Percentiles rank a stretch among this genome's conserved stretches.
phyloP scores from a whole-genome alignment of 2,113 vertebrate genomes.

The Phalacrocorax carbo region DNA sequence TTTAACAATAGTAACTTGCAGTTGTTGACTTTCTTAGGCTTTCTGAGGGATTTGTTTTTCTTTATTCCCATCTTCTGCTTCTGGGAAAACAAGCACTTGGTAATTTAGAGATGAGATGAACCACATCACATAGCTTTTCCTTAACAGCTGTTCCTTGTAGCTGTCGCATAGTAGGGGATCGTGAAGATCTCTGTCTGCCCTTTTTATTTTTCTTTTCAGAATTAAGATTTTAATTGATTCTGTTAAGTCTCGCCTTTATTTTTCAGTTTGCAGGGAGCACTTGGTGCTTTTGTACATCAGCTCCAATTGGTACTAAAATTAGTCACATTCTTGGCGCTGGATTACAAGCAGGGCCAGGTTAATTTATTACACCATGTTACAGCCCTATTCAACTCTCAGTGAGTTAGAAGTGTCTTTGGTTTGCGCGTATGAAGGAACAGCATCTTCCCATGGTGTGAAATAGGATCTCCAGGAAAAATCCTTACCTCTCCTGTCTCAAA shows the following conservation, averaged over 20 bases:
- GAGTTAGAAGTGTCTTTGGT: background rate
- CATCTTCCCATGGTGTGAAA: background rate
- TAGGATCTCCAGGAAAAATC: background rate
- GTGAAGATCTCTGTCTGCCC: background rate
- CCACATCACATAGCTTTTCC: background rate
- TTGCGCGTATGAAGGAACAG: background rate
- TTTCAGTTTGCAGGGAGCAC: background rate
- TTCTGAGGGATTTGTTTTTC: background rate
- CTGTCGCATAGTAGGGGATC: rapidly evolving
- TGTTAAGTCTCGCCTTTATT: background rate
- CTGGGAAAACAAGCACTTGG: background rate
- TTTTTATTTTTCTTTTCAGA: background rate
- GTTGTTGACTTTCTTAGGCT: background rate
- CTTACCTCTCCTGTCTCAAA: background rate
- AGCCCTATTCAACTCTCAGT: background rate
- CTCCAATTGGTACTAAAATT: background rate
- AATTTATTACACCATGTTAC: background rate
- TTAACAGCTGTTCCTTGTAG: background rate
- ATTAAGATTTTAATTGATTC: background rate
- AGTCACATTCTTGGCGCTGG: background rate
- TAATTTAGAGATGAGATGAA: background rate
- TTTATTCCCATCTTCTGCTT: background rate
- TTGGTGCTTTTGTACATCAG: background rate
- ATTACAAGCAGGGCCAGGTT: background rate
- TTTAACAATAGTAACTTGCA: background rate